Evolutionary conservation across 2,888 invertebrate genomes (phyloP).

Genomic region (Adineta ricciae): DNA sequence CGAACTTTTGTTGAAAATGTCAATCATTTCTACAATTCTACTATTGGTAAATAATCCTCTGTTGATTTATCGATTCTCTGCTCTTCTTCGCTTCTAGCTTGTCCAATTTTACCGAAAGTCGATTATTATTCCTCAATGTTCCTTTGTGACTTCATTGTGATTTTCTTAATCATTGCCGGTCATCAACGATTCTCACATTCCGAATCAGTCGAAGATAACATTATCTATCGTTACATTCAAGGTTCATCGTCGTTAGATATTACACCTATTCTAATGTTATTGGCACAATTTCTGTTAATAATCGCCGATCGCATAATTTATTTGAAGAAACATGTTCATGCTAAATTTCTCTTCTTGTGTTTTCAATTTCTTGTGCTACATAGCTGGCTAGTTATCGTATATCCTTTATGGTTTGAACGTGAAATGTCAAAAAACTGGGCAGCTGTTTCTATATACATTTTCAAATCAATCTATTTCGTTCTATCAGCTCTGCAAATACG

Average conservation of each 20-base stretch:
- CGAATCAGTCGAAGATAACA: slow-evolving; percentile 52
- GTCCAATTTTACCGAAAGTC: slow-evolving; percentile 47
- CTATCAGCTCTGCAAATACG: slow-evolving; percentile 94
- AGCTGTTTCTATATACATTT: slow-evolving; percentile 90
- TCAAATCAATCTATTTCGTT: slow-evolving; percentile 88
- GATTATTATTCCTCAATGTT: slow-evolving; percentile 99
- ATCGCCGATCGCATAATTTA: slow-evolving; percentile 89
- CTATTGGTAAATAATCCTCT: too few species aligned
- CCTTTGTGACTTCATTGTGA: slow-evolving; percentile 92
- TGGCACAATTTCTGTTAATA: slow-evolving; percentile 83
- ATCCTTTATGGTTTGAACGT: slow-evolving; percentile 86
- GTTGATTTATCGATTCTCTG: too few species aligned
- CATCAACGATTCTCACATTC: slow-evolving; percentile 76
- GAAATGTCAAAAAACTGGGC: slow-evolving; percentile 72
- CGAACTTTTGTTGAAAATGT: too few species aligned
- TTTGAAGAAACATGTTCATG: slow-evolving; percentile 77
- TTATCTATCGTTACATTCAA: too few species aligned
- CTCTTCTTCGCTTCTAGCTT: too few species aligned
- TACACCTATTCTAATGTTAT: slow-evolving; percentile 69
- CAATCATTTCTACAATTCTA: too few species aligned
- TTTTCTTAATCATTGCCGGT: slow-evolving; percentile 86
- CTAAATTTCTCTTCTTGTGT: slow-evolving; percentile 68
- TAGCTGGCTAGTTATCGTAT: slow-evolving; percentile 89
- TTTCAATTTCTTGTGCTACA: slow-evolving; percentile 79
- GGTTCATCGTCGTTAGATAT: too few species aligned